These are phyloP conservation scores for Sipha flava DNA, from an alignment of 1,140 invertebrate genomes.

Conservation along the genomic window DNA sequence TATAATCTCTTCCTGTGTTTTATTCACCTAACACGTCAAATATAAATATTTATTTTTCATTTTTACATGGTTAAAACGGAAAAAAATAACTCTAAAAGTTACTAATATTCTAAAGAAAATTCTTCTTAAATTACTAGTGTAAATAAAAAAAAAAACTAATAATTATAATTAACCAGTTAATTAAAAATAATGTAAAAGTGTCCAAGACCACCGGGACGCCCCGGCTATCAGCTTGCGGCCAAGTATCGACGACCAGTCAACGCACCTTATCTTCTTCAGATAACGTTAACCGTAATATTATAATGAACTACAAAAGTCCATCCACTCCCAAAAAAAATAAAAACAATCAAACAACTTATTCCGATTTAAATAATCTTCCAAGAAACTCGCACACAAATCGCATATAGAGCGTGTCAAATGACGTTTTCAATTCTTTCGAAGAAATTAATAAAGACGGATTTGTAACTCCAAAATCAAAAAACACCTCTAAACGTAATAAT, in stretches of 20 bases:
- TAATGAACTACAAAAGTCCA: neutral
- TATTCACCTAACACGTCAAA: too few relatives aligned
- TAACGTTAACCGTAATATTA: neutral
- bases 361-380: neutral
- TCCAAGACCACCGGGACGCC: too few relatives aligned
- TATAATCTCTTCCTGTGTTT: too few relatives aligned
- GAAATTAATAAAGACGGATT: neutral
- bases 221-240: too few relatives aligned
- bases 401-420: neutral
- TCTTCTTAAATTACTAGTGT: too few relatives aligned
- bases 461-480: neutral
- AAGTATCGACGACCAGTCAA: neutral
- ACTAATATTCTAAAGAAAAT: too few relatives aligned
- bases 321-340: neutral
- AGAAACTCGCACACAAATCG: neutral
- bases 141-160: too few relatives aligned
- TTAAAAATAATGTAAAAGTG: too few relatives aligned
- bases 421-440: neutral
- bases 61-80: too few relatives aligned
- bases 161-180: too few relatives aligned
- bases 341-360: neutral
- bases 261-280: neutral
- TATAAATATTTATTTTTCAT: too few relatives aligned
- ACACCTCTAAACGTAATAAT: neutral
- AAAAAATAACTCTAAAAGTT: too few relatives aligned